A percentile compares a stretch with the other conserved stretches of the same genome.
Evolutionary conservation across 2,797 vertebrate species (phyloP).

Genomic region (Pantherophis alleghaniensis): DNA sequence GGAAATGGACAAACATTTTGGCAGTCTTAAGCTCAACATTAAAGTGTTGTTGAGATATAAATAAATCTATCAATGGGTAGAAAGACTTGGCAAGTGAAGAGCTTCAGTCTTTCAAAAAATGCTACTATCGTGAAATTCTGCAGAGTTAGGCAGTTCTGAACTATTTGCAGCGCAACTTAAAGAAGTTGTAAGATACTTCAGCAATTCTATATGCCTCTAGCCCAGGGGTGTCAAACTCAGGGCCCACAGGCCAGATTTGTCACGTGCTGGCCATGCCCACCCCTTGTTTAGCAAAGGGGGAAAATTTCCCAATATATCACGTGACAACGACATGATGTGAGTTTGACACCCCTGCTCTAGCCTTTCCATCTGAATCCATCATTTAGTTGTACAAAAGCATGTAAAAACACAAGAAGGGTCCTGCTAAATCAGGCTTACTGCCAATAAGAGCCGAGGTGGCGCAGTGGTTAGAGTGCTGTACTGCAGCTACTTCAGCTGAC

Average conservation of each 20-base stretch:
- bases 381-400: background rate
- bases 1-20: background rate
- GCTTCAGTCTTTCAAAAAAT: background rate
- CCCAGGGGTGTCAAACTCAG: no score
- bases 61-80: background rate
- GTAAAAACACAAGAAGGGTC: background rate
- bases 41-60: background rate
- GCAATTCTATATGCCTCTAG: background rate
- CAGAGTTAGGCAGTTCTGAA: background rate
- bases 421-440: background rate
- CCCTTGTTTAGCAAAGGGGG: no score
- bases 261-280: no score
- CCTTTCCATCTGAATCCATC: background rate
- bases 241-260: no score
- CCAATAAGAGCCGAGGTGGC: background rate
- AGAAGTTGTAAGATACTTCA: background rate
- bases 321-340: no score
- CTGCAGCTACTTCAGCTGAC: no score
- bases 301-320: no score
- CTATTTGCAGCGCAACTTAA: background rate
- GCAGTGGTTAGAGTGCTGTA: no score
- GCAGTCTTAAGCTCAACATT: background rate
- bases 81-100: background rate
- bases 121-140: background rate
- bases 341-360: background rate